Conservation (phyloP, 1,140 invertebrate species). For the Diachasma alloeum region DNA sequence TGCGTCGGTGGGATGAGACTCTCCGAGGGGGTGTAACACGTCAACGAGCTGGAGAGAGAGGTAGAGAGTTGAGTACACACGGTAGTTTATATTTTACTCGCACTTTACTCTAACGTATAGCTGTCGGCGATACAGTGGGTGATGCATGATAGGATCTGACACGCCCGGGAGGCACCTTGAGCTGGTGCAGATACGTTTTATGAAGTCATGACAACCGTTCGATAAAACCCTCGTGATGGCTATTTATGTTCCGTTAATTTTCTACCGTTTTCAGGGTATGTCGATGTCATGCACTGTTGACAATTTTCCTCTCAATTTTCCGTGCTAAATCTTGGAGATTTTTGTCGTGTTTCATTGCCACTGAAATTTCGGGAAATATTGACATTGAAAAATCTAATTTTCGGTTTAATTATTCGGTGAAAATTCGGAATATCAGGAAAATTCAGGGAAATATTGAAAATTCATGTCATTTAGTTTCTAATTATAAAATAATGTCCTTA, state of each 20-base stretch:
- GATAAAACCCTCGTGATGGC: not conserved
- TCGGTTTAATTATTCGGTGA: too few relatives aligned
- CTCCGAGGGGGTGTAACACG: not conserved
- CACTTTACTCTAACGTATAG: not conserved
- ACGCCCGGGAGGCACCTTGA: not conserved
- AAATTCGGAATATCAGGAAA: too few relatives aligned
- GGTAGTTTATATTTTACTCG: slow-evolving; percentile 8
- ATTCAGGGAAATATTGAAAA: too few relatives aligned
- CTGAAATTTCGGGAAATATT: too few relatives aligned
- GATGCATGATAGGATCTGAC: slow-evolving; percentile 4
- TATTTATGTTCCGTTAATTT: not conserved
- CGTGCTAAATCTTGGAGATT: too few relatives aligned
- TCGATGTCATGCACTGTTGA: too few relatives aligned
- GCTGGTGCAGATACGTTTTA: not conserved
- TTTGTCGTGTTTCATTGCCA: too few relatives aligned
- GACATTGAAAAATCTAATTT: too few relatives aligned
- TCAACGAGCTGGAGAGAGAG: not conserved
- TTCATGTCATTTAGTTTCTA: too few relatives aligned
- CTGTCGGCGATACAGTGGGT: not conserved
- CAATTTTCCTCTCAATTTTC: too few relatives aligned
- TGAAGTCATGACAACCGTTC: not conserved
- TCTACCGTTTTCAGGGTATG: too few relatives aligned
- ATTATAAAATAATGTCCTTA: too few relatives aligned
- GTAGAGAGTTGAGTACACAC: not conserved
- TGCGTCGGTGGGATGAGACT: not conserved